A percentile compares a stretch with the other conserved stretches of the same genome.
Conservation (phyloP, 2,113 vertebrate genomes). For the Trichomycterus rosablanca region DNA sequence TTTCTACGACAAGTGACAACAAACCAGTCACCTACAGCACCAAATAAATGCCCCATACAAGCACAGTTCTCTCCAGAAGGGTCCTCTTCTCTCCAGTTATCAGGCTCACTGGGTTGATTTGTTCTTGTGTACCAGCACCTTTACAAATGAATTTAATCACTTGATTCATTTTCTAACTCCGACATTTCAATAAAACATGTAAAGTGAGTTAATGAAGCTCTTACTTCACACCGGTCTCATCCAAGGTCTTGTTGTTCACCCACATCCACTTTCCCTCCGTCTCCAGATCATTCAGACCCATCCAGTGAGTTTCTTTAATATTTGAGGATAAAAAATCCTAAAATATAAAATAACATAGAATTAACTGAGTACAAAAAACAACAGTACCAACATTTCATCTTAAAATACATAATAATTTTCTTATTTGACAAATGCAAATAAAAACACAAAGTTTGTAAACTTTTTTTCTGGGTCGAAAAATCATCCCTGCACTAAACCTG, state of each 20-base stretch:
- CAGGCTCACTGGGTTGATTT: neutral
- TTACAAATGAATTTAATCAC: neutral
- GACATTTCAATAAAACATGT: neutral
- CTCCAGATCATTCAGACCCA: conserved; percentile 42
- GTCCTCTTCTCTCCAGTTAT: conserved; percentile 18
- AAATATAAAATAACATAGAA: neutral
- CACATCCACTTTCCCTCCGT: conserved; percentile 38
- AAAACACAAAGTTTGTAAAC: no score
- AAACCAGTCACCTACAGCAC: no score
- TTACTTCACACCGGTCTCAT: conserved; percentile 23
- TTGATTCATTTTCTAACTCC: no score
- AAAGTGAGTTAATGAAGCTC: neutral
- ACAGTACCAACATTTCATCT: neutral
- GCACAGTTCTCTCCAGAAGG: conserved; percentile 32
- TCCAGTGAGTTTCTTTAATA: conserved; percentile 24
- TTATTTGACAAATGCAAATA: no score
- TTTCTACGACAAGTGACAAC: neutral
- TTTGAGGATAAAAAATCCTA: conserved; percentile 24
- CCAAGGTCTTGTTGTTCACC: conserved; percentile 34
- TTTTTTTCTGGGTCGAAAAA: no score
- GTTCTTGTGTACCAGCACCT: conserved; percentile 38
- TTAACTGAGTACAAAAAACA: no score
- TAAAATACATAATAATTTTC: no score
- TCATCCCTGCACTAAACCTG: no score
- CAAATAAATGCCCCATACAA: conserved; percentile 22